Evolutionary conservation across 92 coral and sea anemone genomes (phyloP).

Genomic region (Meandrina meandrites): DNA sequence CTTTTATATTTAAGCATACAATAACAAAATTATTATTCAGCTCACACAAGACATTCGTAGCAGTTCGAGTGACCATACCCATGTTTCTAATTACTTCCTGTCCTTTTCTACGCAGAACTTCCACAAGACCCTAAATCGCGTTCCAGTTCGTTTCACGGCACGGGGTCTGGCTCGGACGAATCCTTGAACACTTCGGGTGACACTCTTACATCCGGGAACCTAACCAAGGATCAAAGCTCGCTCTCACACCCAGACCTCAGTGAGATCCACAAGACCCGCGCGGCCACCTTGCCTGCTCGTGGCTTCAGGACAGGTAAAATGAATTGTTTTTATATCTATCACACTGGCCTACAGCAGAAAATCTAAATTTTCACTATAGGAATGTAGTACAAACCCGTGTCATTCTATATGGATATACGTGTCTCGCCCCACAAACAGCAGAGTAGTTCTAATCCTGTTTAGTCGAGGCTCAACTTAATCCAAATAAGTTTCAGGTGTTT

Average conservation of each 20-base stretch:
- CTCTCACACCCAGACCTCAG: constrained; percentile 77
- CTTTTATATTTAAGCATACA: too few relatives aligned
- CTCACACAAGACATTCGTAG: background rate
- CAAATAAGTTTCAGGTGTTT: background rate
- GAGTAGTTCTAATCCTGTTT: background rate
- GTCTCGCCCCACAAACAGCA: background rate
- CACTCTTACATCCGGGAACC: constrained; percentile 21
- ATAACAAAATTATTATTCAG: background rate
- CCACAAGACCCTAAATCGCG: constrained; percentile 64
- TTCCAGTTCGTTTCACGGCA: constrained; percentile 37
- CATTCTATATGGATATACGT: too few relatives aligned
- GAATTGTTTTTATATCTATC: background rate
- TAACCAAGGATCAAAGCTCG: constrained; percentile 35
- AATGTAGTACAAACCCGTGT: too few relatives aligned
- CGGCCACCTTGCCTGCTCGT: constrained; percentile 72
- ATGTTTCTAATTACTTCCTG: background rate
- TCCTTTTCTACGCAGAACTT: constrained; percentile 32
- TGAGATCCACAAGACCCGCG: constrained; percentile 67
- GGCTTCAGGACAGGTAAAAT: constrained; percentile 81
- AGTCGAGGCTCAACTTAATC: background rate
- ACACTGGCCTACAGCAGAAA: too few relatives aligned
- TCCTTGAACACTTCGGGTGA: constrained; percentile 30
- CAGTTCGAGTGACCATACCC: background rate
- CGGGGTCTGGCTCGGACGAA: constrained; percentile 52
- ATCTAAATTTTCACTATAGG: too few relatives aligned